A percentile compares a stretch with the other conserved stretches of the same genome.
Conservation (phyloP, 1,140 invertebrate genomes). For the Ceratina calcarata region DNA sequence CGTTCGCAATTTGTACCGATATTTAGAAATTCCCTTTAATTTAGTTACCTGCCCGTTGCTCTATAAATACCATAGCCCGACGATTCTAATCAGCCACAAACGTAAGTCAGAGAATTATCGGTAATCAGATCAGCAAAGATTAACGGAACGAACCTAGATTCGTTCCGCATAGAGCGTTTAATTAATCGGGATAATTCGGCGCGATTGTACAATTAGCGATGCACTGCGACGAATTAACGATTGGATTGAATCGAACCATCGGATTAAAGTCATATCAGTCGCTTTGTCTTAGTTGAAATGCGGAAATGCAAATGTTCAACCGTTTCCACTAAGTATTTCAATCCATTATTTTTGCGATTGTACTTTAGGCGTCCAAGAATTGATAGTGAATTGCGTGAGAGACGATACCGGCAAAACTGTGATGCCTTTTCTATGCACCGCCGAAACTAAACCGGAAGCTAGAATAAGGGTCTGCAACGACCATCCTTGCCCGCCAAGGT, state of each 20-base stretch:
- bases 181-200: conserved; percentile 52
- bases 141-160: conserved; percentile 47
- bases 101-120: conserved; percentile 47
- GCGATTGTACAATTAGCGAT: conserved; percentile 52
- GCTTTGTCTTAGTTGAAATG: background rate
- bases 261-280: conserved; percentile 39
- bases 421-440: conserved; percentile 90
- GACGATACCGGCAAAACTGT: conserved; percentile 92
- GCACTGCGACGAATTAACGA: conserved; percentile 33
- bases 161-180: conserved; percentile 31
- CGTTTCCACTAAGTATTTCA: background rate
- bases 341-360: background rate
- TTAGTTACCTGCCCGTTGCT: background rate
- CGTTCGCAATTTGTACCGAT: background rate
- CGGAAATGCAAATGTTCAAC: background rate
- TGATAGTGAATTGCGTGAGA: conserved; percentile 94
- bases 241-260: conserved; percentile 35
- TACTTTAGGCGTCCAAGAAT: conserved; percentile 86
- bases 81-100: conserved; percentile 1
- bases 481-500: conserved; percentile 92
- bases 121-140: conserved; percentile 42
- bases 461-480: conserved; percentile 96
- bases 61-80: conserved; percentile 10
- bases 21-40: background rate
- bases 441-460: conserved; percentile 91